These are phyloP conservation scores for Drosophila pseudoananassae DNA, from an alignment of 1,140 invertebrate genomes.

Conservation along the genomic window DNA sequence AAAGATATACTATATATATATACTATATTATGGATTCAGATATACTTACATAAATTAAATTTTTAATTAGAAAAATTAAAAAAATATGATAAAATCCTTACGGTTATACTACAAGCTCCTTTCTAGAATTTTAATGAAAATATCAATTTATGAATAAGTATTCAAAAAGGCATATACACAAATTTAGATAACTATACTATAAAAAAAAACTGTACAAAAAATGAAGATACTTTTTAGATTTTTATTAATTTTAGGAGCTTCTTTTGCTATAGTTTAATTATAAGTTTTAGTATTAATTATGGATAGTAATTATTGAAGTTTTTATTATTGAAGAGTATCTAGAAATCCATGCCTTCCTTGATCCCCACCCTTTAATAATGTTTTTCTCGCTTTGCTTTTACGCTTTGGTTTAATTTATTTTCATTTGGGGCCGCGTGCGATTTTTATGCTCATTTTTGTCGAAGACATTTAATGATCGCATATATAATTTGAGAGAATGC, in stretches of 20 bases:
- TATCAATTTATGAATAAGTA: too few relatives aligned
- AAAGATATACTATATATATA: too few relatives aligned
- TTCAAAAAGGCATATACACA: too few relatives aligned
- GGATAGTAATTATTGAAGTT: background rate
- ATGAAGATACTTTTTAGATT: too few relatives aligned
- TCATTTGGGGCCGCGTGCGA: slow-evolving; percentile 75
- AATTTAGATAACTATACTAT: too few relatives aligned
- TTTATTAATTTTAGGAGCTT: background rate
- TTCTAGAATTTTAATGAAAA: too few relatives aligned
- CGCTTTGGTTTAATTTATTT: slow-evolving; percentile 77
- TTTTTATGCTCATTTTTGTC: slow-evolving; percentile 82
- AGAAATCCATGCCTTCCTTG: background rate
- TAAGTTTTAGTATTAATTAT: background rate
- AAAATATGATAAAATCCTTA: too few relatives aligned
- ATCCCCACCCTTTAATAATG: slow-evolving; percentile 4
- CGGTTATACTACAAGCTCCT: too few relatives aligned
- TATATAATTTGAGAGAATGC: slow-evolving; percentile 83
- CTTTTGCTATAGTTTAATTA: background rate
- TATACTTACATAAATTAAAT: too few relatives aligned
- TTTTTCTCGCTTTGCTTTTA: slow-evolving; percentile 51
- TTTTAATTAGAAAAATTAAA: too few relatives aligned
- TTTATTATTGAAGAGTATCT: slow-evolving; percentile 4
- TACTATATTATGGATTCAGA: too few relatives aligned
- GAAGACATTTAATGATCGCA: slow-evolving; percentile 83
- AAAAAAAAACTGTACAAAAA: too few relatives aligned